phyloP scores from a whole-genome alignment of 2,888 invertebrate species.

The Tridacna crocea region DNA sequence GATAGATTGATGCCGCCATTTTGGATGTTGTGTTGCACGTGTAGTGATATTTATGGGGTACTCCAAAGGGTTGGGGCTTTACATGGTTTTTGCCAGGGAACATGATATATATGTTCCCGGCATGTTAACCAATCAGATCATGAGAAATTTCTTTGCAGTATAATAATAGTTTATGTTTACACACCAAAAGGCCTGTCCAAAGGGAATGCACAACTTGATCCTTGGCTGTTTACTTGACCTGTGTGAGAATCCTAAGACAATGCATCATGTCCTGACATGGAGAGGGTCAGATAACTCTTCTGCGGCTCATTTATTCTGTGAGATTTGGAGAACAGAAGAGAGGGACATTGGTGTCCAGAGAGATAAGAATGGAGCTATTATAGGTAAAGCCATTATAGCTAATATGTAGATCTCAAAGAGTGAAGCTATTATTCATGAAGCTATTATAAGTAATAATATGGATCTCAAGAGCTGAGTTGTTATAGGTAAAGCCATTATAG shows the following conservation, averaged over 20 bases:
- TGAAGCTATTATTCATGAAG: too few relatives aligned
- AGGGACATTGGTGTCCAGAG: conserved; percentile 80
- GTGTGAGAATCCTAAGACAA: conserved; percentile 83
- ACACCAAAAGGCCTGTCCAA: conserved; percentile 78
- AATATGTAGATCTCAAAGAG: too few relatives aligned
- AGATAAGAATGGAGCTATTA: conserved; percentile 77
- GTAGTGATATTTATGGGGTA: too few relatives aligned
- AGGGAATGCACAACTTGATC: conserved; percentile 82
- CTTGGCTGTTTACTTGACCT: conserved; percentile 83
- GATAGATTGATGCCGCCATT: too few relatives aligned
- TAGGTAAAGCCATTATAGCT: conserved; percentile 65
- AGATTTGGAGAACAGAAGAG: conserved; percentile 83
- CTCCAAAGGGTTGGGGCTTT: too few relatives aligned
- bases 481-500: conserved; percentile 66
- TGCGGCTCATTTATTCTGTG: conserved; percentile 83
- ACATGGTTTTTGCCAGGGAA: too few relatives aligned
- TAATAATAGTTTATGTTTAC: too few relatives aligned
- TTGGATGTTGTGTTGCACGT: too few relatives aligned
- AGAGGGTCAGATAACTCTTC: conserved; percentile 79
- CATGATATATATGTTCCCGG: too few relatives aligned
- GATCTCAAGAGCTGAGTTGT: conserved; percentile 78
- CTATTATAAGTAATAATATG: too few relatives aligned
- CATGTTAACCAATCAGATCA: too few relatives aligned
- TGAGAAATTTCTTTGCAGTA: too few relatives aligned
- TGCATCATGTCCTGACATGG: conserved; percentile 83